A percentile compares a stretch with the other conserved stretches of the same genome.
phyloP scores from a whole-genome alignment of 2,797 vertebrate species.

The Discoglossus pictus region DNA sequence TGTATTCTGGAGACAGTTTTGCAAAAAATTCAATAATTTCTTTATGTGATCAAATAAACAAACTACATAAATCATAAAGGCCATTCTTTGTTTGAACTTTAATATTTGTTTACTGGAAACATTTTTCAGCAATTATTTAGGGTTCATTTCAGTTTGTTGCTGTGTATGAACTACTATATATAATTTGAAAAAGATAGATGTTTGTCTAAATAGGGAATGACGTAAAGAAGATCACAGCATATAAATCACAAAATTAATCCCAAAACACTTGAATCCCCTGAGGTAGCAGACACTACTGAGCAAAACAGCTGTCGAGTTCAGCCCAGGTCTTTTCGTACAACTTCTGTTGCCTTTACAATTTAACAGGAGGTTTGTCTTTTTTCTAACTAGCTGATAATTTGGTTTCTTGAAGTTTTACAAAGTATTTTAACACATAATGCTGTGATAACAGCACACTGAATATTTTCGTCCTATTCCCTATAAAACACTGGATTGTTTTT shows the following conservation, averaged over 20 bases:
- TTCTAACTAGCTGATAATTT: background rate
- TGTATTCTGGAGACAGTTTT: conserved; percentile 37
- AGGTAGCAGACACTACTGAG: conserved; percentile 42
- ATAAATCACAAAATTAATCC: conserved; percentile 50
- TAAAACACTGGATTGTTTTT: too few relatives aligned
- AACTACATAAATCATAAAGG: conserved; percentile 44
- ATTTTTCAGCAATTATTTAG: conserved; percentile 43
- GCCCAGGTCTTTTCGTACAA: conserved; percentile 37
- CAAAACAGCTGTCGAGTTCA: conserved; percentile 50
- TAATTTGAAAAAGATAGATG: conserved; percentile 47
- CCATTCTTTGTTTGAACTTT: conserved; percentile 28
- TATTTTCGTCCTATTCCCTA: too few relatives aligned
- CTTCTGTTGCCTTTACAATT: conserved; percentile 30
- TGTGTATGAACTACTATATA: conserved; percentile 44
- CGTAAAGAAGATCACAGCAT: conserved; percentile 49
- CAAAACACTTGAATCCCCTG: conserved; percentile 44
- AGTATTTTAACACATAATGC: too few relatives aligned
- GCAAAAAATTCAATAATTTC: conserved; percentile 30
- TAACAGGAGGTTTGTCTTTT: background rate
- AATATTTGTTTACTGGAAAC: conserved; percentile 39
- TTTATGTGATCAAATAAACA: conserved; percentile 37
- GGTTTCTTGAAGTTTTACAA: background rate
- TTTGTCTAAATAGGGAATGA: conserved; percentile 41
- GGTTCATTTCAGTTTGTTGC: conserved; percentile 46
- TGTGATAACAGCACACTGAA: too few relatives aligned